Conservation (phyloP, 2,888 invertebrate species). For the Sinopyrophorus schimmeli region DNA sequence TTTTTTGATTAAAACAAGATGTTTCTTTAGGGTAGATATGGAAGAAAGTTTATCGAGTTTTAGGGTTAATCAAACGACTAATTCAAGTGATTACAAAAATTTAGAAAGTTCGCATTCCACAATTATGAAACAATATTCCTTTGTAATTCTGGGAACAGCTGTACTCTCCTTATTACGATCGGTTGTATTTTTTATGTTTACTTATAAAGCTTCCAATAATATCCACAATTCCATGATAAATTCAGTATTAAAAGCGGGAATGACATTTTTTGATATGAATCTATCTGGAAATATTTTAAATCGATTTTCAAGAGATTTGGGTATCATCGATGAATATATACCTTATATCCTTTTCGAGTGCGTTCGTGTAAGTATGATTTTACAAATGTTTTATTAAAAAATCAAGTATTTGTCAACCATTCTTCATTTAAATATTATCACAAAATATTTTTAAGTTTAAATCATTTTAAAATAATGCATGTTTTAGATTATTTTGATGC, state of each 20-base stretch:
- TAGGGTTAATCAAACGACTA: conserved; percentile 7
- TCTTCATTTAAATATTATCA: too few relatives aligned
- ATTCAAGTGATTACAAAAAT: neutral
- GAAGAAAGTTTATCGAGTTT: conserved; percentile 40
- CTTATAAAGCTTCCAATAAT: conserved; percentile 1
- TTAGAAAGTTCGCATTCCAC: neutral
- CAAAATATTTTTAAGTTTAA: too few relatives aligned
- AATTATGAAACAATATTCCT: conserved; percentile 4
- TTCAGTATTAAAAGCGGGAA: conserved; percentile 51
- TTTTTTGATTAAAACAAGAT: neutral
- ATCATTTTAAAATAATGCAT: too few relatives aligned
- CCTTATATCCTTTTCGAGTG: conserved; percentile 45
- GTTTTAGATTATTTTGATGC: conserved; percentile 9
- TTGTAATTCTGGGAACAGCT: neutral
- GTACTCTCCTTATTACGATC: neutral
- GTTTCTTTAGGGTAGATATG: conserved; percentile 47
- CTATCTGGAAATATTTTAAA: conserved; percentile 70
- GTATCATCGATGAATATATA: conserved; percentile 60
- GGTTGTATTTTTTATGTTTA: neutral
- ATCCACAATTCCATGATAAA: conserved; percentile 1
- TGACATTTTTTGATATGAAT: conserved; percentile 78
- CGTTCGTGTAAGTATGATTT: conserved; percentile 32
- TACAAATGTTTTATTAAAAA: neutral
- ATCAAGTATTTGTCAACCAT: neutral
- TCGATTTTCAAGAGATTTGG: conserved; percentile 72